These are phyloP conservation scores for Arizona elegans DNA, from an alignment of 2,113 vertebrate species.

Conservation along the genomic window DNA sequence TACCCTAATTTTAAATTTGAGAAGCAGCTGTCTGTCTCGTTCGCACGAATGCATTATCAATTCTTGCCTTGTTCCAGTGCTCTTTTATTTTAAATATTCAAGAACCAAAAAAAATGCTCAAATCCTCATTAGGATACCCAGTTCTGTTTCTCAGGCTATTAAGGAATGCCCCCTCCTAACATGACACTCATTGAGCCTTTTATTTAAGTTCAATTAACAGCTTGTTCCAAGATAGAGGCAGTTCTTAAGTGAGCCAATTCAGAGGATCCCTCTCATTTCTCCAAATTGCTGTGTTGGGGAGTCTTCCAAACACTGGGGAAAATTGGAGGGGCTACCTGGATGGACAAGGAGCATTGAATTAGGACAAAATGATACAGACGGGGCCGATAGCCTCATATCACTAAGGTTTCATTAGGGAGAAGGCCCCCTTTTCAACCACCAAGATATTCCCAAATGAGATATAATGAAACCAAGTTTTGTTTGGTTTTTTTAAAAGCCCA, in stretches of 20 bases:
- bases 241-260: conserved; percentile 12
- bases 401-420: background rate
- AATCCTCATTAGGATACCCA: background rate
- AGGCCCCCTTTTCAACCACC: conserved; percentile 5
- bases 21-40: background rate
- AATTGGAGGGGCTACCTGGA: background rate
- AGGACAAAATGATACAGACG: too few relatives aligned
- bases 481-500: background rate
- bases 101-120: fast-evolving
- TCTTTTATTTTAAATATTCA: background rate
- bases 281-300: background rate
- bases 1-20: conserved; percentile 1
- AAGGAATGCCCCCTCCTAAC: background rate
- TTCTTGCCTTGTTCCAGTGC: background rate
- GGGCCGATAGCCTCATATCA: background rate
- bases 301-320: background rate
- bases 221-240: conserved; percentile 17
- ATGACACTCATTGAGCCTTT: background rate
- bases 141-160: conserved; percentile 1
- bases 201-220: conserved; percentile 25
- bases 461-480: background rate
- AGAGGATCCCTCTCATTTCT: background rate
- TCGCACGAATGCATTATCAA: fast-evolving
- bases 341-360: too few relatives aligned
- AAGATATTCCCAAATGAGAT: conserved; percentile 7